These are phyloP conservation scores for Zootoca vivipara DNA, from an alignment of 2,113 vertebrate genomes.

Conservation along the genomic window DNA sequence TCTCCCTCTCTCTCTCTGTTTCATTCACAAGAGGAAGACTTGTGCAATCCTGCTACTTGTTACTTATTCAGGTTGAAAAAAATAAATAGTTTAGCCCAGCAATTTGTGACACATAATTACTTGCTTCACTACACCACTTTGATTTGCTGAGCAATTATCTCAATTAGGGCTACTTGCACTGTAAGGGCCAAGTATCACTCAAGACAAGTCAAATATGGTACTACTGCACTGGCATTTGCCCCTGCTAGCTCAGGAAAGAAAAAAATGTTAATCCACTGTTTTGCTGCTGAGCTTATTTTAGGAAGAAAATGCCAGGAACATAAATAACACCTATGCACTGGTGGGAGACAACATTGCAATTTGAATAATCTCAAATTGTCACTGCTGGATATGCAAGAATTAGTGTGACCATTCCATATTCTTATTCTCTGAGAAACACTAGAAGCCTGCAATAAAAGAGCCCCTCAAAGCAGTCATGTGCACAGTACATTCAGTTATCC, in stretches of 20 bases:
- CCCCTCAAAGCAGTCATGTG: background rate
- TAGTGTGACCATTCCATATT: background rate
- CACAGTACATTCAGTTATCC: background rate
- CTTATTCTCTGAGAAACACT: background rate
- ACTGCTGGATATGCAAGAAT: background rate
- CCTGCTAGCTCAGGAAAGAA: background rate
- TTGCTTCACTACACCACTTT: conserved; percentile 55
- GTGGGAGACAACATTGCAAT: background rate
- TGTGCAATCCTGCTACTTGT: background rate
- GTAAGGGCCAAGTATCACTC: conserved; percentile 9
- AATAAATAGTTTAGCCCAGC: conserved; percentile 30
- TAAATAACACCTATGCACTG: background rate
- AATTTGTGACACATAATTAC: conserved; percentile 52
- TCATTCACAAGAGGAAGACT: background rate
- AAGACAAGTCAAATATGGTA: conserved; percentile 22
- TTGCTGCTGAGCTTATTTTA: conserved; percentile 14
- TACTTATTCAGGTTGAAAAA: conserved; percentile 33
- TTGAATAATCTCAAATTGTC: background rate
- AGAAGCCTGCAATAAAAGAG: background rate
- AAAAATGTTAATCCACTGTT: background rate
- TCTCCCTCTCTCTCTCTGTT: conserved; percentile 9
- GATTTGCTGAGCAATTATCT: conserved; percentile 61
- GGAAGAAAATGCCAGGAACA: conserved; percentile 2
- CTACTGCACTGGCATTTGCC: background rate
- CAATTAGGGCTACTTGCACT: conserved; percentile 35